Percentiles rank a stretch among this genome's conserved stretches.
Evolutionary conservation across 2,113 vertebrate species (phyloP).

Genomic region (Malurus cyaneus): DNA sequence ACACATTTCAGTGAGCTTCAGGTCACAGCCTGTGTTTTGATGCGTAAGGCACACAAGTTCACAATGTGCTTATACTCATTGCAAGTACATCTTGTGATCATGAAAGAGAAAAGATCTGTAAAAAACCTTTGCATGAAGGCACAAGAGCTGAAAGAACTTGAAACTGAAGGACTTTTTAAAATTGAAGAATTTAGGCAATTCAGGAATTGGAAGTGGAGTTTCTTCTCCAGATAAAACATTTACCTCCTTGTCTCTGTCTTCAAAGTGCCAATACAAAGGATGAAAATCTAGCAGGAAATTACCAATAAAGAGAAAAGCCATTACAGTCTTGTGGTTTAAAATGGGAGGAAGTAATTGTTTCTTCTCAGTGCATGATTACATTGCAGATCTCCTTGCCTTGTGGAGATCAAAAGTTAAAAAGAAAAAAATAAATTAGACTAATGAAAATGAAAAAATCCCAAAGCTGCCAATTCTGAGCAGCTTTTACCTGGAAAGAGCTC

Average conservation of each 20-base stretch:
- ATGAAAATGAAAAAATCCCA: background rate
- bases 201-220: background rate
- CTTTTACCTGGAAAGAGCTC: background rate
- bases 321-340: background rate
- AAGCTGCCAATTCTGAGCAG: background rate
- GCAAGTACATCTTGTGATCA: background rate
- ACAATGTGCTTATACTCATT: background rate
- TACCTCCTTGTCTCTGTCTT: background rate
- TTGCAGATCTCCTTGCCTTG: background rate
- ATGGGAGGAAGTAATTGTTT: background rate
- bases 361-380: background rate
- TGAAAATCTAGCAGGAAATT: background rate
- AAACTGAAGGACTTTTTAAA: background rate
- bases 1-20: background rate
- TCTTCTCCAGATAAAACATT: background rate
- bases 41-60: background rate
- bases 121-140: background rate
- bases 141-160: background rate
- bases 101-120: background rate
- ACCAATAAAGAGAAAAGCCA: background rate
- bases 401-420: background rate
- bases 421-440: background rate
- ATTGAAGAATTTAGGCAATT: background rate
- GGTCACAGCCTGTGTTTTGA: background rate
- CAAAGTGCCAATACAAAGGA: background rate